Conservation (phyloP, 2,797 vertebrate species). For the Microhierax caerulescens region DNA sequence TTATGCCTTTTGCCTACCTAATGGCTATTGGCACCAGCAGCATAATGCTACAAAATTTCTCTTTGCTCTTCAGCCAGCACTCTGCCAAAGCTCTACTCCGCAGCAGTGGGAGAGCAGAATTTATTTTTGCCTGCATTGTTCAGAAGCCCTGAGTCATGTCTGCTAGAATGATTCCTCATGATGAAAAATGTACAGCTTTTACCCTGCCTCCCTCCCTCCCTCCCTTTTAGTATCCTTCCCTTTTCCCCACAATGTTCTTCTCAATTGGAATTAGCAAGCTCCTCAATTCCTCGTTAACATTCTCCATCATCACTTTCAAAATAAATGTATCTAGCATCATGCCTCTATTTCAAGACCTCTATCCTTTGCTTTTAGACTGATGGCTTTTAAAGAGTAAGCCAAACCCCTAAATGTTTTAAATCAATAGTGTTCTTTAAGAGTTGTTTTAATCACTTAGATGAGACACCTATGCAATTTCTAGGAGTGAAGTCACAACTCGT, state of each 20-base stretch:
- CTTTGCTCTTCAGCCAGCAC: not conserved
- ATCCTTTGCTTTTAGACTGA: not conserved
- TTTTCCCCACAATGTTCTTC: not conserved
- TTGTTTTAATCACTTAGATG: not conserved
- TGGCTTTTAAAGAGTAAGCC: not conserved
- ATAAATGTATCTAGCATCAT: not conserved
- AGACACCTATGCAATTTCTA: not conserved
- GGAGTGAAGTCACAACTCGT: not conserved
- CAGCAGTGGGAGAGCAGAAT: constrained; percentile 11
- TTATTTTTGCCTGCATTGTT: constrained; percentile 28
- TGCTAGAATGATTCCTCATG: constrained; percentile 15
- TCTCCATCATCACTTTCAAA: not conserved
- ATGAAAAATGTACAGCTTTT: constrained; percentile 41
- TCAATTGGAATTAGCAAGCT: constrained; percentile 15
- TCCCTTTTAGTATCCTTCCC: not conserved
- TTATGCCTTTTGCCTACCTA: not conserved
- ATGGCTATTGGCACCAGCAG: not conserved
- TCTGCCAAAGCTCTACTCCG: not conserved
- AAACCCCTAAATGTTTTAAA: not conserved
- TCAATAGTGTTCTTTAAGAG: not conserved
- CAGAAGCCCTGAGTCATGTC: constrained; percentile 51
- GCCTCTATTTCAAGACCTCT: not conserved
- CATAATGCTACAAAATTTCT: not conserved
- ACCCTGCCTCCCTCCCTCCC: not conserved
- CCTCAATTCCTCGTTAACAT: not conserved